Percentiles rank a stretch among this genome's conserved stretches.
Evolutionary conservation across 2,113 vertebrate genomes (phyloP).

Genomic region (Cyanoderma ruficeps): DNA sequence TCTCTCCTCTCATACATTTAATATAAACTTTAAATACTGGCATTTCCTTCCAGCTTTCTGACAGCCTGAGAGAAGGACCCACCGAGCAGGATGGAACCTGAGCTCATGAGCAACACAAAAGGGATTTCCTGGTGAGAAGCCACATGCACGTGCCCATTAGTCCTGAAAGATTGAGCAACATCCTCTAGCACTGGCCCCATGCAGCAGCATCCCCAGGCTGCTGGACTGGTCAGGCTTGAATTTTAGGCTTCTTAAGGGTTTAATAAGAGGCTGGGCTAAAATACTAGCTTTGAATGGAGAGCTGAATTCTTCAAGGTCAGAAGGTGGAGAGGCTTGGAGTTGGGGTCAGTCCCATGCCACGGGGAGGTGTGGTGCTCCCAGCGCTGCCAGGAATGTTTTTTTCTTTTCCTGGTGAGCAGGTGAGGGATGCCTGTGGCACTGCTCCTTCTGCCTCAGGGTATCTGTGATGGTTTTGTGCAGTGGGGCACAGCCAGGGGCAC

Average conservation of each 20-base stretch:
- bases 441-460: not conserved
- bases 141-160: not conserved
- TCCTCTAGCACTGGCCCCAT: not conserved
- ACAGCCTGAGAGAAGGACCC: not conserved
- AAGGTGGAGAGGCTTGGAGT: not conserved
- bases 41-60: not conserved
- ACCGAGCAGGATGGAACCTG: not conserved
- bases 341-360: not conserved
- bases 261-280: slow-evolving; percentile 42
- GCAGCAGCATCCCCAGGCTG: not conserved
- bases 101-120: not conserved
- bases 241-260: slow-evolving; percentile 50
- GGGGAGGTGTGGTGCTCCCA: not conserved
- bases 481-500: not conserved
- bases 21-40: not conserved
- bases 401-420: not conserved
- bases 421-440: not conserved
- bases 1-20: not conserved
- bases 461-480: not conserved
- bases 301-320: slow-evolving; percentile 34
- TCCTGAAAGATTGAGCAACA: not conserved
- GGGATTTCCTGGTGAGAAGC: not conserved
- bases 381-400: not conserved
- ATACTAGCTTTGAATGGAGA: not conserved
- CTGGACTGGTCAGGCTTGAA: slow-evolving; percentile 21